These are phyloP conservation scores for Mesembrinibis cayennensis DNA, from an alignment of 2,113 vertebrate genomes.

Conservation along the genomic window DNA sequence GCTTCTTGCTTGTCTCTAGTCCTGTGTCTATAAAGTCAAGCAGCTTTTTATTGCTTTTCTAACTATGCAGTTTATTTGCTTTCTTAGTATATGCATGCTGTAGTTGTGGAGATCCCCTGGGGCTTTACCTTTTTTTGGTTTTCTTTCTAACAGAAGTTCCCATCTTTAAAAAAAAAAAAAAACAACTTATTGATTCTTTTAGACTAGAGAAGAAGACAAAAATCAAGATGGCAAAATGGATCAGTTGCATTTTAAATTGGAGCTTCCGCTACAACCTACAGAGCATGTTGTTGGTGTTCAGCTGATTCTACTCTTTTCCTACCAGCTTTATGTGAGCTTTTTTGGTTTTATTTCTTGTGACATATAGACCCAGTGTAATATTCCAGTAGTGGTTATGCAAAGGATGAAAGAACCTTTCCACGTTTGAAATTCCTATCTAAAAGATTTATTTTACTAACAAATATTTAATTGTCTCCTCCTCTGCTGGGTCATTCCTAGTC, in stretches of 20 bases:
- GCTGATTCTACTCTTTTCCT: slow-evolving; percentile 91
- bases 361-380: not conserved
- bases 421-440: not conserved
- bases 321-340: slow-evolving; percentile 86
- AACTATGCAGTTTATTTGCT: not conserved
- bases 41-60: not conserved
- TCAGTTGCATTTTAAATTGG: slow-evolving; percentile 77
- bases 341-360: not conserved
- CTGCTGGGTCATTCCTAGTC: not conserved
- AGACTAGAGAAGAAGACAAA: slow-evolving; percentile 90
- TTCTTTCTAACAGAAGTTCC: not conserved
- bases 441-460: not conserved
- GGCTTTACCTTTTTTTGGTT: not conserved
- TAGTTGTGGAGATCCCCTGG: not conserved
- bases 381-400: not conserved
- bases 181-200: not conserved
- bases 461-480: not conserved
- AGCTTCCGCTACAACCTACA: slow-evolving; percentile 81
- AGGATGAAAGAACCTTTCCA: not conserved
- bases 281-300: slow-evolving; percentile 87
- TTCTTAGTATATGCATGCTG: not conserved
- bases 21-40: not conserved
- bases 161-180: not conserved
- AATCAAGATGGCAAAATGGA: slow-evolving; percentile 93
- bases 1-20: not conserved